phyloP scores from a whole-genome alignment of 2,888 invertebrate genomes.

The Perithous albicinctus region DNA sequence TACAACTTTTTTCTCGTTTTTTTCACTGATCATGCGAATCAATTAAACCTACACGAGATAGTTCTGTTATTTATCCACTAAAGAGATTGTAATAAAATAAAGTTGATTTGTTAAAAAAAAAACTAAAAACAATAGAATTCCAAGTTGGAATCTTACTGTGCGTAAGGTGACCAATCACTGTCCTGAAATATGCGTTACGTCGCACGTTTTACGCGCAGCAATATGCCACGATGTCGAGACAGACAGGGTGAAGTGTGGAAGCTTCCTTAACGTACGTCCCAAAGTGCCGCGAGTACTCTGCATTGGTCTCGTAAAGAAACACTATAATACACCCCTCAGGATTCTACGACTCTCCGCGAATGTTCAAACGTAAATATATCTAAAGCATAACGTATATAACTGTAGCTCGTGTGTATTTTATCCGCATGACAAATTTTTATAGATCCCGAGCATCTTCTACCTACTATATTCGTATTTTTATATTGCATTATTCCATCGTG shows the following conservation, averaged over 20 bases:
- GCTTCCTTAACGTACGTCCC: conserved; percentile 34
- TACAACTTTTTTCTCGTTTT: background rate
- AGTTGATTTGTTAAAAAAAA: background rate
- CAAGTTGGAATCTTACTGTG: background rate
- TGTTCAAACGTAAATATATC: conserved; percentile 60
- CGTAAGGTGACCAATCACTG: background rate
- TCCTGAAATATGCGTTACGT: background rate
- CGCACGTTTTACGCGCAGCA: conserved; percentile 55
- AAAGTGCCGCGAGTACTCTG: conserved; percentile 30
- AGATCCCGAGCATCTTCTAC: conserved; percentile 45
- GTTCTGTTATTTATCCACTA: background rate
- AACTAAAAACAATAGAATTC: background rate
- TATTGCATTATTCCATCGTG: conserved; percentile 52
- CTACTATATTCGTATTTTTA: conserved; percentile 48
- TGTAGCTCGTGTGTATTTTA: conserved; percentile 54
- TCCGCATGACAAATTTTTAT: conserved; percentile 66
- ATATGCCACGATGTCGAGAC: conserved; percentile 62
- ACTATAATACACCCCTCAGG: conserved; percentile 55
- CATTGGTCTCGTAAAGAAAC: conserved; percentile 66
- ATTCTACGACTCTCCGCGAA: conserved; percentile 58
- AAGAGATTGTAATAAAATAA: background rate
- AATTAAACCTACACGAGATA: background rate
- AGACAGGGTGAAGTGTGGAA: conserved; percentile 39
- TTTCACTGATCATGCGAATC: background rate
- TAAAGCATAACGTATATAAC: conserved; percentile 31